Conservation (phyloP, 2,888 invertebrate genomes). For the Microdon myrmicae region DNA sequence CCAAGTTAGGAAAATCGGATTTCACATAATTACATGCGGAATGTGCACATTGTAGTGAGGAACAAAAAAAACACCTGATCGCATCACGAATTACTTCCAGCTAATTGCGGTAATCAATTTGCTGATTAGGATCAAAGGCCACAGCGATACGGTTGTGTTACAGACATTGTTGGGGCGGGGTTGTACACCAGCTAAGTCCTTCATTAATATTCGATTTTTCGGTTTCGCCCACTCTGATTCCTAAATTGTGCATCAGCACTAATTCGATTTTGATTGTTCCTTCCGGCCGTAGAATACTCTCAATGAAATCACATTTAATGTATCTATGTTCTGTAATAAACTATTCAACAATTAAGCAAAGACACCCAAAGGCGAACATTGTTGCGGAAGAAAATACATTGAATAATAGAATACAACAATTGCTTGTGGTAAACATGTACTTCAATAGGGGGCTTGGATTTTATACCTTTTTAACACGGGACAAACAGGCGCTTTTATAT, state of each 20-base stretch:
- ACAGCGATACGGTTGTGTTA: conserved; percentile 25
- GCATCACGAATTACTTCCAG: conserved; percentile 48
- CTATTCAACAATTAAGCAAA: no score
- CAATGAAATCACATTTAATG: no score
- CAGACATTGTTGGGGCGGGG: conserved; percentile 4
- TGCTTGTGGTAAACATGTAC: no score
- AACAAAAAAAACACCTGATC: conserved; percentile 48
- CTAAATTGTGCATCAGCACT: conserved; percentile 30
- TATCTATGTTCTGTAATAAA: no score
- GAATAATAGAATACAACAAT: no score
- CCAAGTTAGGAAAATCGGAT: conserved; percentile 48
- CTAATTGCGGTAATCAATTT: conserved; percentile 52
- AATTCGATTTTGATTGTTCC: conserved; percentile 46
- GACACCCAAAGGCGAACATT: no score
- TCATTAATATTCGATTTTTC: conserved; percentile 41
- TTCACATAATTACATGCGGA: conserved; percentile 50
- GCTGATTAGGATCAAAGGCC: conserved; percentile 48
- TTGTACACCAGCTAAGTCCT: conserved; percentile 29
- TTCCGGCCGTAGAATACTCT: conserved; percentile 26
- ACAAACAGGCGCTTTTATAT: no score
- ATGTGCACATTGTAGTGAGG: conserved; percentile 47
- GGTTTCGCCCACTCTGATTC: conserved; percentile 15
- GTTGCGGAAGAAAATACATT: no score
- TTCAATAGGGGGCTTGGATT: no score
- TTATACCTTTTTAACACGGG: no score